Base-by-base conservation (phyloP, 2,888 invertebrate genomes). In the Labia minor region DNA sequence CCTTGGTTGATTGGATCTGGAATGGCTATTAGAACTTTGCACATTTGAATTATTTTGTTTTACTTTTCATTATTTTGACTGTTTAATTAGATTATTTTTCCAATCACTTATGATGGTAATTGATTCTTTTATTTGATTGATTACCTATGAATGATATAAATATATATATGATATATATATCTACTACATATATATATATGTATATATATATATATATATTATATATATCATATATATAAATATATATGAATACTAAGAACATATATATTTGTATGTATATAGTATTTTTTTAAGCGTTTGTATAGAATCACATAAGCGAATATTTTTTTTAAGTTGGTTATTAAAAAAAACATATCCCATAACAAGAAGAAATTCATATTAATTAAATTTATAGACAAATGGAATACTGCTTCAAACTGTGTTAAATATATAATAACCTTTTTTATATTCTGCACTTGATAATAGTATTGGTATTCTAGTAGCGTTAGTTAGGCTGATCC, bases 401-500 rank as follows among this genome's bases (percentile, higher is more conserved):
- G 16, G 49, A 49, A 49, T 10, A 8, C 49, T 49, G 49, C 49
- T 49, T 49, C 4, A 49, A 49, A 49, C 49, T 49, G 49, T 49
- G 49, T 49, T 49, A 49, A 4, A 11, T 10, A 49, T 49, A 49
- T n/a, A n/a, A 26, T n/a, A 49, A n/a, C 49, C 16, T 49, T 49
- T 49, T 49, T 49, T 49, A 49, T 49, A 49, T 49, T 49, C 16
- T 49, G 49, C 49, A 49, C 49, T 49, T 49, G 49, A 49, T 49
- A 49, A 49, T 49, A 49, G 49, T 49, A 49, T 49, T 49, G 49
- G 49, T 49, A 49, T 49, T 49, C 49, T 49, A 49, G 49, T 49
- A 49, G 49, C 49, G 49, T 49, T 49, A 49, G 49, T 49, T 49
- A 49, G 49, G 49, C 49, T 49, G 49, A 49, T 49, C 49, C 49